phyloP scores from a whole-genome alignment of 2,888 invertebrate species.

The Diarsia mendica region DNA sequence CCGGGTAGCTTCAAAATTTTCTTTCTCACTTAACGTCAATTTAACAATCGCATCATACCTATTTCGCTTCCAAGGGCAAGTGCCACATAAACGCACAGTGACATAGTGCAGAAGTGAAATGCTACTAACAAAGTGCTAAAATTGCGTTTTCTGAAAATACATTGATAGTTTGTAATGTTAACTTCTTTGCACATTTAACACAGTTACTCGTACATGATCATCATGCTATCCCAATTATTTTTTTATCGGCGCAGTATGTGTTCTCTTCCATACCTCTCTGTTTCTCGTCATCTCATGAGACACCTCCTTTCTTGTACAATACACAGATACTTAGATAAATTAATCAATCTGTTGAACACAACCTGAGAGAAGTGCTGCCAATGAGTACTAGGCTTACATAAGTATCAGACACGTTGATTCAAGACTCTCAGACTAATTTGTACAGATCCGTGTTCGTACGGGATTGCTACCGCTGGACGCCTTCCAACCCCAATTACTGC shows the following conservation, averaged over 20 bases:
- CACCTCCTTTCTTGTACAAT: too few species aligned
- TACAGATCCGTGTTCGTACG: conserved; percentile 37
- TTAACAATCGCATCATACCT: neutral
- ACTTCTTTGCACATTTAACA: neutral
- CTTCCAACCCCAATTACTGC: conserved; percentile 54
- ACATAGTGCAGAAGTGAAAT: neutral
- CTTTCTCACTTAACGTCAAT: neutral
- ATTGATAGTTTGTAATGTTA: neutral
- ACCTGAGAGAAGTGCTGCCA: neutral
- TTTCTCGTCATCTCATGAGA: too few species aligned
- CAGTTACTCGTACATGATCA: too few species aligned
- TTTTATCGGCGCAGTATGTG: too few species aligned
- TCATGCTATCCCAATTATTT: too few species aligned
- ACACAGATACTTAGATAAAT: neutral
- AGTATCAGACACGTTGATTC: conserved; percentile 11
- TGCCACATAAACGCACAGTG: neutral
- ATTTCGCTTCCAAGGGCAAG: neutral
- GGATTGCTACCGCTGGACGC: conserved; percentile 44
- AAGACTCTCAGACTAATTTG: conserved; percentile 47
- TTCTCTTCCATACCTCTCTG: too few species aligned
- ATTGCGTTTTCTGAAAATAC: neutral
- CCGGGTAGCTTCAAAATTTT: too few species aligned
- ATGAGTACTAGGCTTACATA: conserved; percentile 28
- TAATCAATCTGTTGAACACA: neutral
- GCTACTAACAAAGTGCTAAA: too few species aligned